These are phyloP conservation scores for Caenorhabditis auriculariae DNA, from an alignment of 2,888 invertebrate genomes.

Conservation along the genomic window DNA sequence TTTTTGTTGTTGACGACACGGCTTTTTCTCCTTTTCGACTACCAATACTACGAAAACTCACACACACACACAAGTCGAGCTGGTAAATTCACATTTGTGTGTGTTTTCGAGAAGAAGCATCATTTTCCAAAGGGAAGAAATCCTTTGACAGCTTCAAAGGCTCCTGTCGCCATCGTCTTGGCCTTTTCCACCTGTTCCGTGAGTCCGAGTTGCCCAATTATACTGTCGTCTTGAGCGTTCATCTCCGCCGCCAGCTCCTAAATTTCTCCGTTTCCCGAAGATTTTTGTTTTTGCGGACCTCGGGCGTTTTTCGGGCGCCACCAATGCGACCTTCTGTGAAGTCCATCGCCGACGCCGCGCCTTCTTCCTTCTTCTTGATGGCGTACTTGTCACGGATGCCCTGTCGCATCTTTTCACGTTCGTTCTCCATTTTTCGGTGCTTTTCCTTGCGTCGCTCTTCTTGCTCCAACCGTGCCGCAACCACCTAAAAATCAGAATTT, in stretches of 20 bases:
- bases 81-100: too few species aligned
- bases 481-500: slow-evolving; percentile 69
- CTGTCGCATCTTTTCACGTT: slow-evolving; percentile 97
- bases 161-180: slow-evolving; percentile 60
- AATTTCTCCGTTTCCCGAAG: slow-evolving; percentile 89
- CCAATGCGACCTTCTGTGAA: slow-evolving; percentile 57
- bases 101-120: too few species aligned
- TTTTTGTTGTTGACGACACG: too few species aligned
- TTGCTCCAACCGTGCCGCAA: slow-evolving; percentile 94
- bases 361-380: slow-evolving; percentile 96
- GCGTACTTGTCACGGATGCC: slow-evolving; percentile 96
- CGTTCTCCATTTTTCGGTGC: slow-evolving; percentile 98
- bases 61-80: too few species aligned
- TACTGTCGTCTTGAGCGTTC: slow-evolving; percentile 74
- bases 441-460: slow-evolving; percentile 98
- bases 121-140: slow-evolving; percentile 63
- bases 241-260: slow-evolving; percentile 93
- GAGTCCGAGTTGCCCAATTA: slow-evolving; percentile 63
- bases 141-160: slow-evolving; percentile 60
- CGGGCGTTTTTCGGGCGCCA: slow-evolving; percentile 91
- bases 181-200: slow-evolving; percentile 63
- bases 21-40: too few species aligned
- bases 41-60: too few species aligned
- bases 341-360: slow-evolving; percentile 66
- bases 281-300: slow-evolving; percentile 70